Evolutionary conservation across 1,140 invertebrate genomes (phyloP), one percentile per base, ranked within the genome.

Genomic region (Scaptomyza hsui): DNA sequence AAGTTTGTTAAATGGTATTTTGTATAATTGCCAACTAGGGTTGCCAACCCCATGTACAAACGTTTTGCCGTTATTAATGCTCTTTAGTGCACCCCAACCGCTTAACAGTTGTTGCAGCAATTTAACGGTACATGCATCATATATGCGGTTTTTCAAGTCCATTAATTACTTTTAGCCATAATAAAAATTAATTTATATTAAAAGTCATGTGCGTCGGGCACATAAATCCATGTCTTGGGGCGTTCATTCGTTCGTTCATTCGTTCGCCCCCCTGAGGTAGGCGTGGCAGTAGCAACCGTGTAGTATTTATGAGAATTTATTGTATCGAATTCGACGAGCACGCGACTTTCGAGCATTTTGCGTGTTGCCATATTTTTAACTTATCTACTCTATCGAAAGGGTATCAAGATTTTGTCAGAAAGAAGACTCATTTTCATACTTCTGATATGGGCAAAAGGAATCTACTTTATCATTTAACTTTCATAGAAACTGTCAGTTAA

Each of bases 111-210:
- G 48, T 55, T 42, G 44, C 51, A 59, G 19, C 67, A 64, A 70
- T 70, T 70, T 64, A 59, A 72, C 78, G 63, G 32, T 61, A 47
- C 75, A 85, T 83, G 72, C 80, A 85, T 83, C 80, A 85, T 79
- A 75, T 64, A 73, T 77, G 75, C 60, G 52, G 70, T 60, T 85
- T 80, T 79, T 79, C 52, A 70, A 76, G 73, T 85, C 81, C 81
- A 85, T 85, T 85, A 85, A 85, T 85, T 85, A 85, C 81, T 85
- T 85, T 85, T 86, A 81, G 77, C 76, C 69, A 77, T 86, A 85
- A 85, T 85, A 85, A 85, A 86, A 85, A 85, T 85, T 85, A 85
- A 85, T 85, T 85, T 86, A 86, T 85, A 85, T 85, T 85, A 85
- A 85, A 85, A 85, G 81, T 85, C 81, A 81, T 74, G 61, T 60